Evolutionary conservation across 1,140 invertebrate genomes (phyloP).

Genomic region (Limonius californicus): DNA sequence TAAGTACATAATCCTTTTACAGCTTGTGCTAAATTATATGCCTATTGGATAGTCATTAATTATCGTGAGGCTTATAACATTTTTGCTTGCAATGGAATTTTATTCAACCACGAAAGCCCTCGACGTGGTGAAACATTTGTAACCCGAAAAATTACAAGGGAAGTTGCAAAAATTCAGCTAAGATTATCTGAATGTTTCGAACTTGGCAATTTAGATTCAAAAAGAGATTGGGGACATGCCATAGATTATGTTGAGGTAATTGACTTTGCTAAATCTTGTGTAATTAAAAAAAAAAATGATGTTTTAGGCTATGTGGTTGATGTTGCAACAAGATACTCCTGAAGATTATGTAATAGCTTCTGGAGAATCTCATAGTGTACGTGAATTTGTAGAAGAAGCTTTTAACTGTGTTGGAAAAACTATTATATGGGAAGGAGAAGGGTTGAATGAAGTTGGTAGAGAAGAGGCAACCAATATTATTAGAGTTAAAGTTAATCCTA

Average conservation of each 20-base stretch:
- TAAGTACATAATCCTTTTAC: slow-evolving; percentile 31
- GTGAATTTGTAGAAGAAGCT: slow-evolving; percentile 92
- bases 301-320: slow-evolving; percentile 96
- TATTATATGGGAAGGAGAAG: slow-evolving; percentile 84
- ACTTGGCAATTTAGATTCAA: slow-evolving; percentile 95
- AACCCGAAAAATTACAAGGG: slow-evolving; percentile 95
- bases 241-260: slow-evolving; percentile 95
- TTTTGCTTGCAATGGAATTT: slow-evolving; percentile 97
- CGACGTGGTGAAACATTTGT: slow-evolving; percentile 98
- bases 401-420: slow-evolving; percentile 74
- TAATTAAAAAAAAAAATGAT: background rate
- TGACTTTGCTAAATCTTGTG: background rate
- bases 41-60: slow-evolving; percentile 98
- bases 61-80: slow-evolving; percentile 98
- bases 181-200: slow-evolving; percentile 85
- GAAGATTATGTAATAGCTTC: slow-evolving; percentile 98
- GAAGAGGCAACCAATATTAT: slow-evolving; percentile 76
- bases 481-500: slow-evolving; percentile 88
- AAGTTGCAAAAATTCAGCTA: slow-evolving; percentile 92
- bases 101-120: slow-evolving; percentile 99
- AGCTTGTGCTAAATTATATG: slow-evolving; percentile 98
- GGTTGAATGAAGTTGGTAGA: slow-evolving; percentile 81
- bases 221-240: slow-evolving; percentile 98
- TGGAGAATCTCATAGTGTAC: slow-evolving; percentile 91
- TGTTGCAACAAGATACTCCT: slow-evolving; percentile 91